A percentile compares a stretch with the other conserved stretches of the same genome.
Conservation (phyloP, 64 coral and sea anemone genomes). For the Porites lutea region DNA sequence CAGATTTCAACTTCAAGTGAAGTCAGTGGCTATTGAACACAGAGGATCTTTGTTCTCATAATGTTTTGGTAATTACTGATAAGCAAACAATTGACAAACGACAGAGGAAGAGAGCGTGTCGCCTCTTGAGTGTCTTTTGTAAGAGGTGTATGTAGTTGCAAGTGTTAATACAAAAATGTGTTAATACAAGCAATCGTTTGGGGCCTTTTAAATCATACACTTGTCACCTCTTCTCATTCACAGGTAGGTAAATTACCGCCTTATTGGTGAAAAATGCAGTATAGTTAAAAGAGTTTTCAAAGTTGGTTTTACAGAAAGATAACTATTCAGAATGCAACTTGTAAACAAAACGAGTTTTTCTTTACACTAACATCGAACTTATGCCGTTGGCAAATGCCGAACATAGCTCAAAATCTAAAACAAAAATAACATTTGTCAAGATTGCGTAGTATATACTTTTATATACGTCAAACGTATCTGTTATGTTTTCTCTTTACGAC, state of each 20-base stretch:
- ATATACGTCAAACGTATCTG: no score
- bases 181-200: background rate
- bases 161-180: background rate
- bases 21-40: constrained; percentile 1
- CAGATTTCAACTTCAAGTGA: constrained; percentile 12
- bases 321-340: background rate
- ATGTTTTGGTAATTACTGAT: constrained; percentile 31
- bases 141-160: background rate
- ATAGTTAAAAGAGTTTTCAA: background rate
- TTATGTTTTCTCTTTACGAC: no score
- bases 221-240: background rate
- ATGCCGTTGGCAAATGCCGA: background rate
- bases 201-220: background rate
- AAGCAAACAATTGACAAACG: constrained; percentile 16
- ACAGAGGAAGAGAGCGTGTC: constrained; percentile 34
- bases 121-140: background rate
- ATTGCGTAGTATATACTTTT: no score
- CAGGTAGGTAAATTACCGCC: background rate
- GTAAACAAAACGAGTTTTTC: constrained; percentile 1
- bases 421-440: no score
- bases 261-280: background rate
- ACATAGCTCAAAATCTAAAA: background rate
- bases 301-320: background rate
- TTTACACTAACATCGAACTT: background rate
- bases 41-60: constrained; percentile 45